Evolutionary conservation across 2,113 vertebrate species (phyloP), one percentile per base, ranked within the genome.

Genomic region (Otus sunia): DNA sequence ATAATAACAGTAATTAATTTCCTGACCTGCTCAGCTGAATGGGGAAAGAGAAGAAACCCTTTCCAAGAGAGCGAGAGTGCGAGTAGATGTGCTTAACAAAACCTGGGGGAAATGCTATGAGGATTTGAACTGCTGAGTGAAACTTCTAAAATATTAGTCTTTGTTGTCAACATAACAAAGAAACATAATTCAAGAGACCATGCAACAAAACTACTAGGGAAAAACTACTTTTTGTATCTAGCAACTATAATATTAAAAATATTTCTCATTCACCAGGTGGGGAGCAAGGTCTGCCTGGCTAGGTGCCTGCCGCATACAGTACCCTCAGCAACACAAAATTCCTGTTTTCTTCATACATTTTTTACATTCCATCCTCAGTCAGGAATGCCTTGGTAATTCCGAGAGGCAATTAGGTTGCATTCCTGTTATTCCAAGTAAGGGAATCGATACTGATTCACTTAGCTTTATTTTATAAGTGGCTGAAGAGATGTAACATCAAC

Each of bases 371-470:
- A 39, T 71, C 86, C 86, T 89, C 73, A 64, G 50, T 50, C 67
- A 93, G 56, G 92, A 96, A 93, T 56, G 50, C 18, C 64, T 93
- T 75, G 56, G 67, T 94, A 63, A 92, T 93, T 75, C 83, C 50
- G 62, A 73, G 85, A 81, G 91, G 72, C 1, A 27, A 86, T 83
- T 64, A 79, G 55, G 56, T 81, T 95, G 59, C 80, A 69, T 91
- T 86, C 32, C 59, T 63, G 47, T 59, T 96, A 60, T 89, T 79
- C 94, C 78, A 93, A 78, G 58, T n/a, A 83, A 47, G 41, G 26
- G 43, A 94, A 95, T 97, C 96, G 88, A 95, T 90, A 86, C 64
- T 89, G 93, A 96, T 85, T 96, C 75, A 80, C 89, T 95, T 83
- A 85, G 76, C 66, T 94, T 97, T 95, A 88, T 83, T 75, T 85